Conservation (phyloP, 1,140 invertebrate species). For the Dendrolimus punctatus region DNA sequence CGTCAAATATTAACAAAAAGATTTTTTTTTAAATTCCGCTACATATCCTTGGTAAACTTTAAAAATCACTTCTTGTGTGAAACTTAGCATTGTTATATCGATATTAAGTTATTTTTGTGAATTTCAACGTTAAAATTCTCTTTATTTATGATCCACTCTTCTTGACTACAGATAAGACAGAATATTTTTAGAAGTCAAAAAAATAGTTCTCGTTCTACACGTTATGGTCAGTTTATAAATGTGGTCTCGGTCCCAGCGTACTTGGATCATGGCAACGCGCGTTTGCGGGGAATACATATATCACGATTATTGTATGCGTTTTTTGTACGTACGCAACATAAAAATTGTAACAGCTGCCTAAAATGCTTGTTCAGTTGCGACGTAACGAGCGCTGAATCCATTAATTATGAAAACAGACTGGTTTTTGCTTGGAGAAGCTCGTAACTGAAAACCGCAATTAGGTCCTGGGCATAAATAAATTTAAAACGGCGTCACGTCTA, state of each 20-base stretch:
- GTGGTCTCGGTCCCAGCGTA: background rate
- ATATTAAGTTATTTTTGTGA: no score
- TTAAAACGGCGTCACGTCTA: conserved; percentile 17
- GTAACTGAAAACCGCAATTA: conserved; percentile 29
- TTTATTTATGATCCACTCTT: no score
- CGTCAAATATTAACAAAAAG: no score
- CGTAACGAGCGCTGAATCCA: conserved; percentile 15
- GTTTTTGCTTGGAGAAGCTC: conserved; percentile 12
- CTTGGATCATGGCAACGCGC: background rate
- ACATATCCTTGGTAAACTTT: no score
- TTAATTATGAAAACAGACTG: conserved; percentile 26
- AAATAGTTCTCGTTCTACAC: no score
- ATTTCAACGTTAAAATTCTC: no score
- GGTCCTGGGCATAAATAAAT: conserved; percentile 24
- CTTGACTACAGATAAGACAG: no score
- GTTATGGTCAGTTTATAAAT: background rate
- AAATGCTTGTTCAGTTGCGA: conserved; percentile 6
- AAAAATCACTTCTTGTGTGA: no score
- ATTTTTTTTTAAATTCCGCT: no score
- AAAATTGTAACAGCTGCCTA: conserved; percentile 10
- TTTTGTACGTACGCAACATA: conserved; percentile 1
- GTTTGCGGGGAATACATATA: no score
- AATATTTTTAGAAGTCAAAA: no score
- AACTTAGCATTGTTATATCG: no score
- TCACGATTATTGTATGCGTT: background rate